Evolutionary conservation across 2,113 vertebrate genomes (phyloP), one percentile per base, ranked within the genome.

Genomic region (Panthera uncia): DNA sequence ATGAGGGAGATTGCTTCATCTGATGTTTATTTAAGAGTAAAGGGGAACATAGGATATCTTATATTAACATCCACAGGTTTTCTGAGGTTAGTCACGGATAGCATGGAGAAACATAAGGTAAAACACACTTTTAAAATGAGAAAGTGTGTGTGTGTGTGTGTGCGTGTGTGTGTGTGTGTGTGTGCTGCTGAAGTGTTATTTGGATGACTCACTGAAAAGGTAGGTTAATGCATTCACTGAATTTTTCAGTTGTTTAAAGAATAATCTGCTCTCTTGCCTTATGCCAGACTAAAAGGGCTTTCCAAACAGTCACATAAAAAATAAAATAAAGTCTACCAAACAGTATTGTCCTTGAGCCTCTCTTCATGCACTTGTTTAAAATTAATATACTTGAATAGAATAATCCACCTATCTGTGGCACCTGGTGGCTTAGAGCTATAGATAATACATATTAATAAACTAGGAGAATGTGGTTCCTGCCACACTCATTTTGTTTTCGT

Each of bases 201-300:
- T 98, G 81, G n/a, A 85, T 86, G 76, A 95, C 80, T 95, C 31
- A 31, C 61, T 79, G 55, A 89, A 86, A 91, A 94, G 50, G 55
- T 19, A 96, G 66, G 94, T 94, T 96, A 91, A 95, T 83, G 52
- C 3, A 89, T 33, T 94, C 96, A 93, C 48, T 92, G 85, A 91
- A 73, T 93, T 92, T 96, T 96, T 97, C 14, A 93, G 66, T 63
- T 95, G 50, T 96, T 95, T 82, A 45, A 97, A 96, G 96, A 78
- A 71, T 93, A 57, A 93, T 95, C 29, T 84, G 38, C 25, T 81
- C 12, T 57, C 71, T 91, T 84, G 33, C 80, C 50, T 94, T 73
- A 63, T 65, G 71, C 71, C 61, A 71, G 57, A 83, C 31, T 93
- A 61, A 96, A 93, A 91, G 79, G 31, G 29, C 45, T 93, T 95